Conservation (phyloP, 2,797 vertebrate species). For the Rhynchotus rufescens region DNA sequence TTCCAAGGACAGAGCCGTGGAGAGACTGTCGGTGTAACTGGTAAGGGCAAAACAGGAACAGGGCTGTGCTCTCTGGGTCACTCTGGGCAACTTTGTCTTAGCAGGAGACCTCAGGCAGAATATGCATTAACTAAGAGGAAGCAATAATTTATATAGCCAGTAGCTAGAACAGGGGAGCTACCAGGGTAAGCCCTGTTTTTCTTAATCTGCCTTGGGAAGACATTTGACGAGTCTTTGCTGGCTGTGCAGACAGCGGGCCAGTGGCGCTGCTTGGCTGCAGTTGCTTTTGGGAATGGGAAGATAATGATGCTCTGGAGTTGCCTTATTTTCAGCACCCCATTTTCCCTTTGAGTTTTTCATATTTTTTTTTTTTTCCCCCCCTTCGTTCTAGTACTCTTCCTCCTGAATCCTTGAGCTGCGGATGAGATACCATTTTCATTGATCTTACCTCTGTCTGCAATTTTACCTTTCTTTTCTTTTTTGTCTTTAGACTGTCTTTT, state of each 20-base stretch:
- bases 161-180: background rate
- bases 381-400: background rate
- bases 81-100: background rate
- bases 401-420: background rate
- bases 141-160: background rate
- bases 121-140: background rate
- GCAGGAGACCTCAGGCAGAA: background rate
- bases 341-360: background rate
- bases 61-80: background rate
- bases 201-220: fast-evolving
- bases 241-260: background rate
- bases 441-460: background rate
- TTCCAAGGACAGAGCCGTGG: background rate
- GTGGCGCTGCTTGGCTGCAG: background rate
- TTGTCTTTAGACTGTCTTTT: background rate
- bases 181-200: background rate
- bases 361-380: background rate
- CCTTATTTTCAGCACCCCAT: background rate
- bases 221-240: background rate
- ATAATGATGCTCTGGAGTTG: background rate
- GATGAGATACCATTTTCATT: background rate
- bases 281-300: background rate
- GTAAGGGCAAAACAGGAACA: background rate
- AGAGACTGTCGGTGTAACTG: background rate
- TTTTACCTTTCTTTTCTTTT: background rate